Evolutionary conservation across 2,797 vertebrate genomes (phyloP).

Genomic region (Hyperoplus lanceolatus): DNA sequence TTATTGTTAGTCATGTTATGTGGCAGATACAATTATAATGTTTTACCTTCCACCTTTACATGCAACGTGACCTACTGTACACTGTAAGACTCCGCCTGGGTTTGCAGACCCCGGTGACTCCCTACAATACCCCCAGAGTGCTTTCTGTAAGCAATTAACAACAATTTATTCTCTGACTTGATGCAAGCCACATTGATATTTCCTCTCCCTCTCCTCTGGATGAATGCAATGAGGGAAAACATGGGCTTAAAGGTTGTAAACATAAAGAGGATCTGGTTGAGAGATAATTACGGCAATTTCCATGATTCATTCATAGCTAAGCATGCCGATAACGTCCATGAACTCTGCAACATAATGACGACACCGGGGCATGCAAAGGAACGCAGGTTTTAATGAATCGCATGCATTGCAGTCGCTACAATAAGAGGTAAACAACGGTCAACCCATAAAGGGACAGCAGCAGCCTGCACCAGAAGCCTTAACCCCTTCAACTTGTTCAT

Average conservation of each 20-base stretch:
- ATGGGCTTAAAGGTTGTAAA: slow-evolving; percentile 73
- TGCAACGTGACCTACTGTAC: slow-evolving; percentile 38
- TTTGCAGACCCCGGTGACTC: slow-evolving; percentile 32
- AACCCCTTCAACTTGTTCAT: slow-evolving; percentile 31
- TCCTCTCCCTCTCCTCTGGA: slow-evolving; percentile 62
- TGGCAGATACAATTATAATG: not conserved
- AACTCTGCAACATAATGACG: slow-evolving; percentile 65
- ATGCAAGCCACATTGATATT: slow-evolving; percentile 76
- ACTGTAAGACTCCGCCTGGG: slow-evolving; percentile 19
- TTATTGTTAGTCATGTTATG: not conserved
- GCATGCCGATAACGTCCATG: slow-evolving; percentile 65
- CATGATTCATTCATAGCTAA: slow-evolving; percentile 72
- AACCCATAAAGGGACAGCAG: slow-evolving; percentile 20
- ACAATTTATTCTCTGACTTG: slow-evolving; percentile 74
- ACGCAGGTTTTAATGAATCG: slow-evolving; percentile 58
- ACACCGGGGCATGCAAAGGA: slow-evolving; percentile 51
- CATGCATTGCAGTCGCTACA: slow-evolving; percentile 46
- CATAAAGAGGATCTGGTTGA: slow-evolving; percentile 73
- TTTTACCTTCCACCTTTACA: slow-evolving; percentile 25
- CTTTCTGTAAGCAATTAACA: slow-evolving; percentile 79
- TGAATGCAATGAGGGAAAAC: slow-evolving; percentile 62
- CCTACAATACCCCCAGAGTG: slow-evolving; percentile 52
- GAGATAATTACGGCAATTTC: slow-evolving; percentile 76
- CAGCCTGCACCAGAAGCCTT: slow-evolving; percentile 28
- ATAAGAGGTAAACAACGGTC: slow-evolving; percentile 41